phyloP scores from a whole-genome alignment of 2,797 vertebrate genomes.

The Eospalax fontanierii region DNA sequence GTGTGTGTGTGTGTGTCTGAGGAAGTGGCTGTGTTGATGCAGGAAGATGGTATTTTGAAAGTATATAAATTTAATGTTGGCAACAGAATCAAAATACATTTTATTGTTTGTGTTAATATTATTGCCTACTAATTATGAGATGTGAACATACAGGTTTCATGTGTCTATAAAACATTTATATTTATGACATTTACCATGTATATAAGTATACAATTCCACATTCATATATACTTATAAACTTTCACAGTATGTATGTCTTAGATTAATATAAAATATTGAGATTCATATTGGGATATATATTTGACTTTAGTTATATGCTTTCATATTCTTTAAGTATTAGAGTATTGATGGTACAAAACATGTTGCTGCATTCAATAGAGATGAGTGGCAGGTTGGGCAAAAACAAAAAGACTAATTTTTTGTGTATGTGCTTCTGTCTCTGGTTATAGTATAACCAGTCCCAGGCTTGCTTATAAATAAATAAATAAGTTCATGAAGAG shows the following conservation, averaged over 20 bases:
- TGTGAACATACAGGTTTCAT: background rate
- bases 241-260: background rate
- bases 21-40: background rate
- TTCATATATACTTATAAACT: background rate
- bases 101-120: background rate
- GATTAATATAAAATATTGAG: background rate
- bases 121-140: background rate
- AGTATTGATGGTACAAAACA: background rate
- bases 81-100: background rate
- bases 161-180: background rate
- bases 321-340: constrained; percentile 10
- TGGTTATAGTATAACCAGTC: background rate
- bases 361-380: background rate
- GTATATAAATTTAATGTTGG: background rate
- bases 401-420: background rate
- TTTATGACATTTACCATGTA: background rate
- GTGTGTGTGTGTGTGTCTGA: background rate
- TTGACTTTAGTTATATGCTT: constrained; percentile 11
- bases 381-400: background rate
- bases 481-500: background rate
- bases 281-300: background rate
- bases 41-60: background rate
- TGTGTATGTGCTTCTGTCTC: background rate
- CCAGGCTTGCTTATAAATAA: background rate
- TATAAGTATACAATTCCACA: background rate